Evolutionary conservation across 2,888 invertebrate species (phyloP).

Genomic region (Hemithea aestivaria): DNA sequence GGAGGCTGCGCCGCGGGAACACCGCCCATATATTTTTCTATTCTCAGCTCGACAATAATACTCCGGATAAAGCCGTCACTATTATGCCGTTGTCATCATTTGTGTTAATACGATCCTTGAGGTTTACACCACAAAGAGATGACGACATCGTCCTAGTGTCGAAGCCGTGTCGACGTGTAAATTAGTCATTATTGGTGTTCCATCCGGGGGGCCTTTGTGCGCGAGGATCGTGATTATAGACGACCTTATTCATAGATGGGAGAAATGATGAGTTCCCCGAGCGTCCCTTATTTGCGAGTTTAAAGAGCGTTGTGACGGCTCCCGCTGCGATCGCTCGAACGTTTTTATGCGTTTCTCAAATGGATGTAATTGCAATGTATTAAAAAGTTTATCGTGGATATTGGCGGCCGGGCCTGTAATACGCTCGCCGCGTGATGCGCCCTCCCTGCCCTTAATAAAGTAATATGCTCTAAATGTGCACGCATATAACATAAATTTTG

Average conservation of each 20-base stretch:
- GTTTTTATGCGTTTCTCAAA: conserved; percentile 66
- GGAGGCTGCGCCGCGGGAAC: conserved; percentile 63
- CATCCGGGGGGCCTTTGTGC: conserved; percentile 68
- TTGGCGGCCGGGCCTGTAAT: conserved; percentile 50
- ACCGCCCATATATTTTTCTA: conserved; percentile 72
- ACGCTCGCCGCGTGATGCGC: conserved; percentile 51
- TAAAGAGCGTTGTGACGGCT: conserved; percentile 50
- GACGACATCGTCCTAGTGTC: conserved; percentile 67
- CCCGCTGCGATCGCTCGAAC: conserved; percentile 52
- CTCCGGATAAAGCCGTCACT: conserved; percentile 56
- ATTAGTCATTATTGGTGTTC: conserved; percentile 71
- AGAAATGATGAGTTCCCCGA: conserved; percentile 50
- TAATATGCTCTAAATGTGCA: conserved; percentile 76
- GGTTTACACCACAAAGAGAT: conserved; percentile 75
- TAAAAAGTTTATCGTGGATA: conserved; percentile 63
- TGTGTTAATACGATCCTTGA: conserved; percentile 77
- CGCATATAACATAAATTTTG: conserved; percentile 74
- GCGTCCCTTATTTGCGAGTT: conserved; percentile 44
- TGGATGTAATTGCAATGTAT: conserved; percentile 69
- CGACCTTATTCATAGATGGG: conserved; percentile 46
- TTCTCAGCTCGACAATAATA: conserved; percentile 66
- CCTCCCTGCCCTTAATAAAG: conserved; percentile 74
- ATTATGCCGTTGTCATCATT: conserved; percentile 75
- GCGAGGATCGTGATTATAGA: conserved; percentile 51
- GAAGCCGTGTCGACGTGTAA: conserved; percentile 74